Conservation (phyloP, 2,888 invertebrate species). For the Pammene fasciana region DNA sequence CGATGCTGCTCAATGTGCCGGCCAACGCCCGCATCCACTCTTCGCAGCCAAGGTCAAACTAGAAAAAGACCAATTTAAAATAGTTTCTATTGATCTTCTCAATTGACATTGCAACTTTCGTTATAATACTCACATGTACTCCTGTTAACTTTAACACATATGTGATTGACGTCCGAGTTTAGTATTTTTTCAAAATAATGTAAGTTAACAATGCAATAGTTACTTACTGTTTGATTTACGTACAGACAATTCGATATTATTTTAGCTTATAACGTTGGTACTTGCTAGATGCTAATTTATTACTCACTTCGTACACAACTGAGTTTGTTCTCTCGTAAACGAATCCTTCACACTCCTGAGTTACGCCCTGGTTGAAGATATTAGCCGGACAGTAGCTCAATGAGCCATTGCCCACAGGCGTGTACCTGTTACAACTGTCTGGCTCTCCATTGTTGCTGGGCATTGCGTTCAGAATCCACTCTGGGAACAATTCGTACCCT, state of each 20-base stretch:
- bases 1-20: conserved; percentile 85
- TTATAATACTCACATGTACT: no score
- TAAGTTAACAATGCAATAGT: no score
- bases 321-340: conserved; percentile 69
- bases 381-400: conserved; percentile 59
- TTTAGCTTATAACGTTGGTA: not conserved
- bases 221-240: no score
- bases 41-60: conserved; percentile 82
- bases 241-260: no score
- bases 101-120: no score
- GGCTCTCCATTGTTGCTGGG: conserved; percentile 58
- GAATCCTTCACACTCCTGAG: conserved; percentile 57
- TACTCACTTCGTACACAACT: conserved; percentile 69
- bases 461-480: conserved; percentile 75
- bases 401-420: conserved; percentile 55
- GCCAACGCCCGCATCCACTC: conserved; percentile 85
- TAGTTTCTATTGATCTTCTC: no score
- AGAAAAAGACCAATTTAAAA: no score
- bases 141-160: no score
- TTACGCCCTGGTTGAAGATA: conserved; percentile 53
- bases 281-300: no score
- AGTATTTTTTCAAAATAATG: no score
- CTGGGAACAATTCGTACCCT: conserved; percentile 58
- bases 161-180: no score
- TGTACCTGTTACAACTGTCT: conserved; percentile 75